Evolutionary conservation across 1,140 invertebrate species (phyloP).

Genomic region (Melitaea cinxia): DNA sequence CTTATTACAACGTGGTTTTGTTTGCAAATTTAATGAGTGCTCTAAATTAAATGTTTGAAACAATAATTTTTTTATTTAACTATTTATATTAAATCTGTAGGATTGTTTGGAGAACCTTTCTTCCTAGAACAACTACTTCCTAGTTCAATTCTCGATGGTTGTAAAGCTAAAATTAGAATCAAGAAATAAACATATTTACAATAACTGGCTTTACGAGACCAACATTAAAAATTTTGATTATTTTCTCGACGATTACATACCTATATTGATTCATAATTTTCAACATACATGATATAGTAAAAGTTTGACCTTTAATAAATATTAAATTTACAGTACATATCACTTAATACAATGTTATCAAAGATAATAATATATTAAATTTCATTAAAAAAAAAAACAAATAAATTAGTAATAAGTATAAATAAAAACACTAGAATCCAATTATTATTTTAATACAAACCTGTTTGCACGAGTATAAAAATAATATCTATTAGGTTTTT

Average conservation of each 20-base stretch:
- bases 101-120: conserved; percentile 7
- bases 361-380: too few species aligned
- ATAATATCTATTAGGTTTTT: too few species aligned
- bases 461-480: too few species aligned
- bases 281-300: too few species aligned
- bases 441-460: too few species aligned
- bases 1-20: neutral
- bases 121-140: conserved; percentile 20
- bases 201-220: neutral
- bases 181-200: conserved; percentile 17
- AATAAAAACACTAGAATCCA: too few species aligned
- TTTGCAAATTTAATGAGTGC: neutral
- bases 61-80: neutral
- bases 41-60: neutral
- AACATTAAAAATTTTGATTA: neutral
- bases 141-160: conserved; percentile 9
- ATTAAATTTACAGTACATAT: too few species aligned
- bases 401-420: too few species aligned
- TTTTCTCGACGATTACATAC: neutral
- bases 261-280: neutral
- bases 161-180: conserved; percentile 20
- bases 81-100: neutral
- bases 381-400: too few species aligned
- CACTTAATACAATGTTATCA: too few species aligned
- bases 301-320: too few species aligned